These are phyloP conservation scores for Hypocryptadius cinnamomeus DNA, from an alignment of 2,113 vertebrate species.

Conservation along the genomic window DNA sequence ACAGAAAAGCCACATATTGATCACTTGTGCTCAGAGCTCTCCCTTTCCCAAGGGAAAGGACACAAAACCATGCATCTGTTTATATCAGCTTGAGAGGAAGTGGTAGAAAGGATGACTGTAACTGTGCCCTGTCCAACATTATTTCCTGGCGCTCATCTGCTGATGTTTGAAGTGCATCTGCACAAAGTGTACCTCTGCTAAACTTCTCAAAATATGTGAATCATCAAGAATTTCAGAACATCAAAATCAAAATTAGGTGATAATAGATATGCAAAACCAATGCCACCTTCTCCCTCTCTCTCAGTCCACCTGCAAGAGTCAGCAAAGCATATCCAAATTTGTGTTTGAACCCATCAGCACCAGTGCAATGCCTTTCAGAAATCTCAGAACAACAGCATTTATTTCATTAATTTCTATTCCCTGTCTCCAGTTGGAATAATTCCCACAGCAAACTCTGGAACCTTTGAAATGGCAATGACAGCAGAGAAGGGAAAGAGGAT, in stretches of 20 bases:
- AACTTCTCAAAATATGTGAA: not conserved
- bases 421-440: not conserved
- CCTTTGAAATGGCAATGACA: not conserved
- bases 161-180: not conserved
- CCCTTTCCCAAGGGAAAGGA: slow-evolving; percentile 22
- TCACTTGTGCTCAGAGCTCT: not conserved
- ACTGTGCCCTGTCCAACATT: not conserved
- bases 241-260: not conserved
- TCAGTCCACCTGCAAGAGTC: not conserved
- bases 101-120: not conserved
- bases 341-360: not conserved
- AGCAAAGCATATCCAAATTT: not conserved
- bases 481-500: not conserved
- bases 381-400: not conserved
- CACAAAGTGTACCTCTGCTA: not conserved
- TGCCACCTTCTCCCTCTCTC: not conserved
- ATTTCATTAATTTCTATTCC: not conserved
- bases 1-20: not conserved
- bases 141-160: not conserved
- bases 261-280: not conserved
- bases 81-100: slow-evolving; percentile 1
- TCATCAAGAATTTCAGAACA: not conserved
- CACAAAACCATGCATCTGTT: slow-evolving; percentile 4
- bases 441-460: not conserved
- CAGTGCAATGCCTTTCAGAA: not conserved